These are phyloP conservation scores for Leptinotarsa defecta DNA, from an alignment of 1,140 invertebrate genomes.

Conservation along the genomic window DNA sequence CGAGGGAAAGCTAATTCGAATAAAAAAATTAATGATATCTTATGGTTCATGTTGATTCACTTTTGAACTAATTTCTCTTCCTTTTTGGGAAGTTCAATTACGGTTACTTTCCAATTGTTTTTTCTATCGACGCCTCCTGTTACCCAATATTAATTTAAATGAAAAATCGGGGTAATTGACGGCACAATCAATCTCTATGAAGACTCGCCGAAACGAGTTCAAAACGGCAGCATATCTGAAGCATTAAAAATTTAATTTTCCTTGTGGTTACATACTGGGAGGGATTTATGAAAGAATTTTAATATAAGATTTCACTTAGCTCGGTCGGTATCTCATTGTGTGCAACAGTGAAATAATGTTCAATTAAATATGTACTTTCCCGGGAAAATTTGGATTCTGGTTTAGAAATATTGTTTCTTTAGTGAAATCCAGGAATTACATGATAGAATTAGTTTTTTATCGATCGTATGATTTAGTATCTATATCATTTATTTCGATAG, in stretches of 20 bases:
- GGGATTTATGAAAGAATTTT: conserved; percentile 16
- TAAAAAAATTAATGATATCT: no score
- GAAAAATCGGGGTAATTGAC: not conserved
- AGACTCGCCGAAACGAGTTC: not conserved
- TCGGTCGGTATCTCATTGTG: conserved; percentile 14
- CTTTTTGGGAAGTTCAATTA: not conserved
- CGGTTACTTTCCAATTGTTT: not conserved
- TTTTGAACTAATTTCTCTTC: not conserved
- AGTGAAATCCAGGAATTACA: no score
- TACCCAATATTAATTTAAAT: not conserved
- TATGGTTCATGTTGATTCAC: not conserved
- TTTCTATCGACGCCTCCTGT: not conserved
- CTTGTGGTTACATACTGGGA: conserved; percentile 18
- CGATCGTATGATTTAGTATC: no score
- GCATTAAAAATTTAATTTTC: conserved; percentile 19
- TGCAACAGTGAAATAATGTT: not conserved
- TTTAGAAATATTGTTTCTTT: no score
- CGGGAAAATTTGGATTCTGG: not conserved
- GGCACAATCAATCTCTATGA: not conserved
- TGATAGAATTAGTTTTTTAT: no score
- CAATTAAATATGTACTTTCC: conserved; percentile 10
- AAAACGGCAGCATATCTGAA: not conserved
- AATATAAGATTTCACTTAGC: conserved; percentile 19
- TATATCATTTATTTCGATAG: no score
- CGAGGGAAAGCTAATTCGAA: no score